Evolutionary conservation across 2,797 vertebrate species (phyloP).

Genomic region (Propithecus perrieri): DNA sequence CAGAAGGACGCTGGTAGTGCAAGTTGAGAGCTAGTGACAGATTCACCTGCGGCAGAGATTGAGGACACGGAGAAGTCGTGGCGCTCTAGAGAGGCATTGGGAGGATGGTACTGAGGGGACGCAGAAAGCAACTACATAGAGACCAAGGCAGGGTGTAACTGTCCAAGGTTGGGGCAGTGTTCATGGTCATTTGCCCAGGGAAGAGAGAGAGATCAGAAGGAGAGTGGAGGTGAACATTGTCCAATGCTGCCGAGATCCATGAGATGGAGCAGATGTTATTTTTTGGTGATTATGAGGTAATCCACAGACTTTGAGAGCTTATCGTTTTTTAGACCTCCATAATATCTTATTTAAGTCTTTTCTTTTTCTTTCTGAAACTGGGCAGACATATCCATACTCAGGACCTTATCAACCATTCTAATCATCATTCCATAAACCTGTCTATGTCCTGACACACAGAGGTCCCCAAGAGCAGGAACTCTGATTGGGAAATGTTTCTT

Average conservation of each 20-base stretch:
- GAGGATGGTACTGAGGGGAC: background rate
- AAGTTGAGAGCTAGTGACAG: rapidly evolving
- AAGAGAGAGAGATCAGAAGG: background rate
- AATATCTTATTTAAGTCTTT: background rate
- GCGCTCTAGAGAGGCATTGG: rapidly evolving
- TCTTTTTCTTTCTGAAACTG: background rate
- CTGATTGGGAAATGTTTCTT: background rate
- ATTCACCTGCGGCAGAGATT: background rate
- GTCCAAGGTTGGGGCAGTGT: rapidly evolving
- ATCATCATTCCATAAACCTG: rapidly evolving
- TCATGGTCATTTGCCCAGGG: background rate
- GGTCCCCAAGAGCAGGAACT: background rate
- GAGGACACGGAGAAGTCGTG: no score
- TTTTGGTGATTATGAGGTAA: no score
- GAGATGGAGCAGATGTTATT: background rate
- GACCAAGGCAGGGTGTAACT: background rate
- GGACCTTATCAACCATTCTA: background rate
- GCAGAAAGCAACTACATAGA: background rate
- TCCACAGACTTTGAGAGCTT: no score
- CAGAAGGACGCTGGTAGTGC: rapidly evolving
- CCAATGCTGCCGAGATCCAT: rapidly evolving
- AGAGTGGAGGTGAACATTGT: rapidly evolving
- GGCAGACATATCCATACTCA: background rate
- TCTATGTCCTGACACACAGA: rapidly evolving
- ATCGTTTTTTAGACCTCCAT: no score